phyloP scores from a whole-genome alignment of 37 sponge, comb jelly and placozoan genomes.

The Haliclona indistincta region DNA sequence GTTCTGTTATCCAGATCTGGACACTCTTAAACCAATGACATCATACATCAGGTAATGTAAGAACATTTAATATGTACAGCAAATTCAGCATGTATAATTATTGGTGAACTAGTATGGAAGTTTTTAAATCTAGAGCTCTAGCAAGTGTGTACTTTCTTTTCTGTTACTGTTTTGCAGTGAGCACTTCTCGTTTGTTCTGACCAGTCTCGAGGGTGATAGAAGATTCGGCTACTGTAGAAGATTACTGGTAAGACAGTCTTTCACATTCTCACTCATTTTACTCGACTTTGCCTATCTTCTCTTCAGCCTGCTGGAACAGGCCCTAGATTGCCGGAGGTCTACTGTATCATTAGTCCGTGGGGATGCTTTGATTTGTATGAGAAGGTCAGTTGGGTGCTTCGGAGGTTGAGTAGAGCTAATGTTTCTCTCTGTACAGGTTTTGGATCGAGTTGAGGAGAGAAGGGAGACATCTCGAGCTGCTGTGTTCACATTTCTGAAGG shows the following conservation, averaged over 20 bases:
- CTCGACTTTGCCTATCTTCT: neutral
- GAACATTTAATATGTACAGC: no score
- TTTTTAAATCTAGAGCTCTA: constrained; percentile 6
- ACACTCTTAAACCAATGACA: constrained; percentile 51
- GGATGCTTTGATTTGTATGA: constrained; percentile 92
- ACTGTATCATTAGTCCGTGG: constrained; percentile 87
- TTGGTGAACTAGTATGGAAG: no score
- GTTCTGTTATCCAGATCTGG: constrained; percentile 92
- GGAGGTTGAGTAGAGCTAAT: neutral
- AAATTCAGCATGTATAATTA: constrained; percentile 50
- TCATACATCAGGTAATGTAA: constrained; percentile 55
- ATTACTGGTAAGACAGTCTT: constrained; percentile 79
- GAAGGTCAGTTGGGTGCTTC: constrained; percentile 24
- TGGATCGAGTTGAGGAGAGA: constrained; percentile 80
- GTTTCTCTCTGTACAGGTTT: constrained; percentile 51
- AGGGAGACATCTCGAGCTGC: constrained; percentile 42
- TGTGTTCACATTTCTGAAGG: constrained; percentile 83
- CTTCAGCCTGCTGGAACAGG: constrained; percentile 47
- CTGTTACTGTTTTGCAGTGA: constrained; percentile 63
- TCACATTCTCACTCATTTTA: no score
- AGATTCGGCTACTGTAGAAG: constrained; percentile 93
- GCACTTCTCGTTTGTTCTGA: constrained; percentile 89
- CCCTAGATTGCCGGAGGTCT: constrained; percentile 77
- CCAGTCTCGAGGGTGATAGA: constrained; percentile 73
- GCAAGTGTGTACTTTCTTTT: neutral